Conservation (phyloP, 2,113 vertebrate species). For the Xerus inauris region DNA sequence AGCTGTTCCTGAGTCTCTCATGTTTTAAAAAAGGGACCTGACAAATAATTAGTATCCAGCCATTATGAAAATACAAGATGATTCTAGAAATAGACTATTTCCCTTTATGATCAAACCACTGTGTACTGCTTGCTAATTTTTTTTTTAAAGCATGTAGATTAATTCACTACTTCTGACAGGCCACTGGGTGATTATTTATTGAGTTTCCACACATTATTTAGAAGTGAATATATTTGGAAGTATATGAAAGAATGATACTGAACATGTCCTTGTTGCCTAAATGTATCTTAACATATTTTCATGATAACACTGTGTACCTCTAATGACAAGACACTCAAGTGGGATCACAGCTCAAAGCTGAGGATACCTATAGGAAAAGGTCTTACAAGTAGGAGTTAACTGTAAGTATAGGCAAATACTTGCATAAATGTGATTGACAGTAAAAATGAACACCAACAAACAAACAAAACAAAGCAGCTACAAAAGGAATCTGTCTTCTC, state of each 20-base stretch:
- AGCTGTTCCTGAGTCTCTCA: slow-evolving; percentile 48
- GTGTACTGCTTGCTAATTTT: background rate
- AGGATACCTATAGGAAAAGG: background rate
- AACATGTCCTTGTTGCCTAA: background rate
- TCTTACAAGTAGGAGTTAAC: background rate
- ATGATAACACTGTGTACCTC: background rate
- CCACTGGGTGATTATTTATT: background rate
- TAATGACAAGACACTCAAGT: background rate
- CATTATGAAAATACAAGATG: slow-evolving; percentile 41
- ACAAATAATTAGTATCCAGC: slow-evolving; percentile 13
- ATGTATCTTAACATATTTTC: background rate
- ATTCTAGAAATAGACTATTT: slow-evolving; percentile 23
- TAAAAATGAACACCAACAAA: background rate
- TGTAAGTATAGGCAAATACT: background rate
- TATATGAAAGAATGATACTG: background rate
- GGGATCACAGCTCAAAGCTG: background rate
- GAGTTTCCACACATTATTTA: background rate
- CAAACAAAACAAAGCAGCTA: background rate
- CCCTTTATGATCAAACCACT: background rate
- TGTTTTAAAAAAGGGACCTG: slow-evolving; percentile 69
- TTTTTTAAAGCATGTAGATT: background rate
- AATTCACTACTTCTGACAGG: slow-evolving; percentile 1
- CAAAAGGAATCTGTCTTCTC: slow-evolving; percentile 3
- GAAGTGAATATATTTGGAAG: slow-evolving; percentile 4
- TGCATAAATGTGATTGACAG: background rate